A percentile compares a stretch with the other conserved stretches of the same genome.
phyloP scores from a whole-genome alignment of 2,113 vertebrate species.

The Stegastes partitus region DNA sequence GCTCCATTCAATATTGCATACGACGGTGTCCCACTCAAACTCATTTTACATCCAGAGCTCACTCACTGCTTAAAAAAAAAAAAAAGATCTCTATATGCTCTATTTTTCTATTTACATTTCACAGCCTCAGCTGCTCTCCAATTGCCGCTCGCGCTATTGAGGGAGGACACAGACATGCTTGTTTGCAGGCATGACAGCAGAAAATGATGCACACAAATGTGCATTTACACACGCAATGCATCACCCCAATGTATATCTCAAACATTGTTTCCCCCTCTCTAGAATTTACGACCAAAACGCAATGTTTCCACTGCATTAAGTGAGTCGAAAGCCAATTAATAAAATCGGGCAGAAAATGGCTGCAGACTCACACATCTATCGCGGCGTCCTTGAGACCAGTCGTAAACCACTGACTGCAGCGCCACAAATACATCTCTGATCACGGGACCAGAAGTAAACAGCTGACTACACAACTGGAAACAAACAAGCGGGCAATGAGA shows the following conservation, averaged over 20 bases:
- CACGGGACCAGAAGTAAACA: constrained; percentile 73
- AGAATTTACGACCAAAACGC: constrained; percentile 55
- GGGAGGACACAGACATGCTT: constrained; percentile 7
- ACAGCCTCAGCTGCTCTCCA: neutral
- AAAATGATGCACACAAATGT: constrained; percentile 2
- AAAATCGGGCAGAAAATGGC: constrained; percentile 65
- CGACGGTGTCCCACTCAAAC: constrained; percentile 46
- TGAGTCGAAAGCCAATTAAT: constrained; percentile 64
- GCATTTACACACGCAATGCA: neutral
- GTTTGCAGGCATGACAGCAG: constrained; percentile 31
- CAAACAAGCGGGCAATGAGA: constrained; percentile 69
- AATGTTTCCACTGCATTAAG: constrained; percentile 65
- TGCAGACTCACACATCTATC: constrained; percentile 29
- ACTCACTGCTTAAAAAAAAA: neutral
- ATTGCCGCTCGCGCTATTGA: constrained; percentile 18
- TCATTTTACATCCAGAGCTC: constrained; percentile 50
- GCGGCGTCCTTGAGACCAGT: constrained; percentile 65
- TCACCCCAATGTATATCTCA: neutral
- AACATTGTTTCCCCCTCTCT: neutral
- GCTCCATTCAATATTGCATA: constrained; percentile 59
- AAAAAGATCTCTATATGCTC: constrained; percentile 1
- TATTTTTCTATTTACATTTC: constrained; percentile 39
- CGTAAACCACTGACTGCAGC: constrained; percentile 61
- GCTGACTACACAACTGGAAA: constrained; percentile 75
- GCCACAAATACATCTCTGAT: constrained; percentile 68